phyloP scores from a whole-genome alignment of 23 tunicate genomes.

The Clavelina lepadiformis region DNA sequence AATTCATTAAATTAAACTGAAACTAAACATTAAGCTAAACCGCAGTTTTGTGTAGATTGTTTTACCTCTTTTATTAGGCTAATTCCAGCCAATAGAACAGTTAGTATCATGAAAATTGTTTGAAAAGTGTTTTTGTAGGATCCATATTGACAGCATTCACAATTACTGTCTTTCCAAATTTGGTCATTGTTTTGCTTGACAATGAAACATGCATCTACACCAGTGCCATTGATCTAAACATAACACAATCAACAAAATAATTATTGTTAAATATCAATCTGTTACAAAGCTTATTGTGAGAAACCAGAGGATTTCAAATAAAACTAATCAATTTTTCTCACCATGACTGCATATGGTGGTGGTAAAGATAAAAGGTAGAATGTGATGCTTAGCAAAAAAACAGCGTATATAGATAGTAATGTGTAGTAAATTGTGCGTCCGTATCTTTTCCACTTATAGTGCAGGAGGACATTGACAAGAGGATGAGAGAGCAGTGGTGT shows the following conservation, averaged over 20 bases:
- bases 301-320: too few species aligned
- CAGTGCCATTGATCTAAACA: constrained; percentile 10
- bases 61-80: constrained; percentile 39
- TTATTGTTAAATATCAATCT: too few species aligned
- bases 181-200: constrained; percentile 5
- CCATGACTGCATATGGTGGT: constrained; percentile 30
- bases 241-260: background rate
- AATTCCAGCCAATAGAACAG: background rate
- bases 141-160: constrained; percentile 10
- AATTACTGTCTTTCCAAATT: constrained; percentile 9
- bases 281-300: too few species aligned
- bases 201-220: constrained; percentile 14
- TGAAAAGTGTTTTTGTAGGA: background rate
- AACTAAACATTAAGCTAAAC: too few species aligned
- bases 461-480: constrained; percentile 5
- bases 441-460: constrained; percentile 38
- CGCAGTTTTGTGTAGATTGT: too few species aligned
- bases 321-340: too few species aligned
- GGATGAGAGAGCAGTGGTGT: constrained; percentile 23
- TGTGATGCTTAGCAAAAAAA: constrained; percentile 9
- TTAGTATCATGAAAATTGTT: background rate
- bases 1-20: too few species aligned
- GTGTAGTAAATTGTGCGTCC: constrained; percentile 27
- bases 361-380: constrained; percentile 14
- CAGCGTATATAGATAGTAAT: constrained; percentile 10